These are phyloP conservation scores for Paragorgia papillata DNA, from an alignment of 92 coral and sea anemone species.

Conservation along the genomic window DNA sequence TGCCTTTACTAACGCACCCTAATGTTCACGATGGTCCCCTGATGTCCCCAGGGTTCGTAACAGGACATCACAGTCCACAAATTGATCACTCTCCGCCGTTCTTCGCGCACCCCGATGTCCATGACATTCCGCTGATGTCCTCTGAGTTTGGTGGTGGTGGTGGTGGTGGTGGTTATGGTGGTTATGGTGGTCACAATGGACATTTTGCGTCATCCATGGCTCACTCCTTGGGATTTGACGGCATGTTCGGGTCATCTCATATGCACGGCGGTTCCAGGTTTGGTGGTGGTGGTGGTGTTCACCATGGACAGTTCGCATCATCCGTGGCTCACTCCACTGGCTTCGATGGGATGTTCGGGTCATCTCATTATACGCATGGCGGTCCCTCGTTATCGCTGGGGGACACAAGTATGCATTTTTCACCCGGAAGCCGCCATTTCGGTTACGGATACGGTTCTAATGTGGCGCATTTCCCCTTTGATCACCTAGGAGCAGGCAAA, in stretches of 20 bases:
- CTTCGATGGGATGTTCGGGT: too few species aligned
- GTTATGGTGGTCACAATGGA: too few species aligned
- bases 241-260: too few species aligned
- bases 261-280: too few species aligned
- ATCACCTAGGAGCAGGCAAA: neutral
- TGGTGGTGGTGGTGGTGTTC: neutral
- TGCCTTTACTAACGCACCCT: slow-evolving; percentile 32
- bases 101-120: neutral
- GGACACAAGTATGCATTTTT: too few species aligned
- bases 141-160: too few species aligned
- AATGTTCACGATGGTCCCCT: slow-evolving; percentile 15
- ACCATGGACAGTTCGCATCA: neutral
- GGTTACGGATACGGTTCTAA: neutral
- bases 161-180: too few species aligned
- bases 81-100: slow-evolving; percentile 28
- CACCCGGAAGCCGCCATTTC: neutral
- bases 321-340: too few species aligned
- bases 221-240: too few species aligned
- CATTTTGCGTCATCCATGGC: too few species aligned
- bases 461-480: slow-evolving; percentile 5
- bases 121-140: neutral
- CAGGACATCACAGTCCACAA: slow-evolving; percentile 18
- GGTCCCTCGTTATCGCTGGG: too few species aligned
- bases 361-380: neutral
- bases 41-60: slow-evolving; percentile 18